Evolutionary conservation across 2,888 invertebrate genomes (phyloP).

Genomic region (Chromoteleia sp.): DNA sequence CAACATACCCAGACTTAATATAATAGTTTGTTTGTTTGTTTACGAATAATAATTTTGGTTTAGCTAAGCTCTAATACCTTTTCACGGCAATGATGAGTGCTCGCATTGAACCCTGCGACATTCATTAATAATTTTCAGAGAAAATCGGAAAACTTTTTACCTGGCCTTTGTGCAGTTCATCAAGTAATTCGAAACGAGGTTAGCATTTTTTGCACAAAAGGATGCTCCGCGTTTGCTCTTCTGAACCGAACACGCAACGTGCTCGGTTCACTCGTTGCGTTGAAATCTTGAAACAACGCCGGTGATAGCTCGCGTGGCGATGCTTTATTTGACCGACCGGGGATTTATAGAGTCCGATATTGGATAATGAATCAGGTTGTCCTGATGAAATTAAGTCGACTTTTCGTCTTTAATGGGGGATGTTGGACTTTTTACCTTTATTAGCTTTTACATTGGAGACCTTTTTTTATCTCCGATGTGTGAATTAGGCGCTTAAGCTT

Average conservation of each 20-base stretch:
- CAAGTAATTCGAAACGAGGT: neutral
- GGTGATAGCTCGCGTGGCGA: slow-evolving; percentile 71
- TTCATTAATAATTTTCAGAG: neutral
- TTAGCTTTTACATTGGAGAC: slow-evolving; percentile 68
- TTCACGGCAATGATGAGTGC: slow-evolving; percentile 26
- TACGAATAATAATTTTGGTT: slow-evolving; percentile 26
- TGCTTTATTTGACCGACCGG: slow-evolving; percentile 81
- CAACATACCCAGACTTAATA: slow-evolving; percentile 10
- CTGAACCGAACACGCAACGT: no score
- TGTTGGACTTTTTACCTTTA: slow-evolving; percentile 73
- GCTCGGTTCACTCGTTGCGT: slow-evolving; percentile 8
- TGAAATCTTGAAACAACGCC: slow-evolving; percentile 26
- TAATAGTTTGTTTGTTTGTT: slow-evolving; percentile 36
- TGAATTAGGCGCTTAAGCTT: no score
- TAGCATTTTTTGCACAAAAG: neutral
- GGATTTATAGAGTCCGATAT: slow-evolving; percentile 83
- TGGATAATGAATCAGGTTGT: slow-evolving; percentile 84
- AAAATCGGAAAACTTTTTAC: neutral
- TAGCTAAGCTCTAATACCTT: slow-evolving; percentile 25
- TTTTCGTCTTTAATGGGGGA: slow-evolving; percentile 70
- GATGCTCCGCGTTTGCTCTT: no score
- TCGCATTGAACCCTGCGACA: neutral
- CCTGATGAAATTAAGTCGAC: slow-evolving; percentile 83
- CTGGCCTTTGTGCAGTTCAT: slow-evolving; percentile 19
- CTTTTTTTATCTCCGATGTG: no score